These are phyloP conservation scores for Hermodice carunculata DNA, from an alignment of 2,888 invertebrate species.

Conservation along the genomic window DNA sequence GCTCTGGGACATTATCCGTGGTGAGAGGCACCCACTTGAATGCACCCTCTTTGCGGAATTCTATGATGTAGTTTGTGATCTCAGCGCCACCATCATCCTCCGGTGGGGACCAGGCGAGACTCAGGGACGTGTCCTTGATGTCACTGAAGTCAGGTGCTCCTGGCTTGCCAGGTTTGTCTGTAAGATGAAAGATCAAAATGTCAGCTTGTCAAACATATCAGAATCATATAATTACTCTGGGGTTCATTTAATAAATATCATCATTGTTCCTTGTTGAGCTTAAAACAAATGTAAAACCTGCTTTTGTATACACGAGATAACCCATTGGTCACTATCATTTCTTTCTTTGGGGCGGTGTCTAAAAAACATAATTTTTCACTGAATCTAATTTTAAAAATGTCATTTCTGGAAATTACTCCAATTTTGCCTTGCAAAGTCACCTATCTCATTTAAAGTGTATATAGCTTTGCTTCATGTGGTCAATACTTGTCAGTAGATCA, in stretches of 20 bases:
- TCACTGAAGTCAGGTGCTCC: conserved; percentile 33
- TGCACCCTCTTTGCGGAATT: conserved; percentile 49
- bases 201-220: background rate
- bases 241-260: background rate
- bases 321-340: no score
- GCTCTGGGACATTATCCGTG: conserved; percentile 17
- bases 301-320: no score
- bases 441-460: no score
- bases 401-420: no score
- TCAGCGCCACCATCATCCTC: conserved; percentile 66
- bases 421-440: no score
- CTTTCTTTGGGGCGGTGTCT: no score
- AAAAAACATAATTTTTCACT: no score
- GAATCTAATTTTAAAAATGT: no score
- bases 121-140: conserved; percentile 81
- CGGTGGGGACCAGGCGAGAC: conserved; percentile 73
- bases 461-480: no score
- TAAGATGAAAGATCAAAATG: background rate
- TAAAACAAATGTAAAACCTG: background rate
- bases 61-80: conserved; percentile 63
- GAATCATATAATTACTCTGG: background rate
- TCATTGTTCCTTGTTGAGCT: background rate
- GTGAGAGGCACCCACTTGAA: conserved; percentile 18
- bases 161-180: conserved; percentile 71
- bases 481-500: no score